These are phyloP conservation scores for Aurelia coerulea DNA, from an alignment of 30 jellyfish, hydroid and myxozoan genomes.

Conservation along the genomic window DNA sequence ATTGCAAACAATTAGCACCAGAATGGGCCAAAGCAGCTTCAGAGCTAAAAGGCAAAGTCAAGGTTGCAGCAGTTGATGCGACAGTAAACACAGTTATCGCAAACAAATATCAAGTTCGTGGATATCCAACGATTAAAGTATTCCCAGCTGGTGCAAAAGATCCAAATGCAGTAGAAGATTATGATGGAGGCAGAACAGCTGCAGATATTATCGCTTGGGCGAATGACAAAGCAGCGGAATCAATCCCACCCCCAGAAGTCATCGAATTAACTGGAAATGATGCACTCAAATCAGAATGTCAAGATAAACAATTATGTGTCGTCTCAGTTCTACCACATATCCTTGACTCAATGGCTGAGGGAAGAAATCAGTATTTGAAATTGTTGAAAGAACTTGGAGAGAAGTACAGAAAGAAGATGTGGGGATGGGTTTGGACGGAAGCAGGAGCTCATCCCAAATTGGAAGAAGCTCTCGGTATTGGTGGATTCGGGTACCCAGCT, in stretches of 20 bases:
- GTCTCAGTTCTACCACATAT: slow-evolving; percentile 88
- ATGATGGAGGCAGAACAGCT: slow-evolving; percentile 97
- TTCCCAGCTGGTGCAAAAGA: slow-evolving; percentile 95
- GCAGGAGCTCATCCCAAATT: slow-evolving; percentile 85
- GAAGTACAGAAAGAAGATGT: slow-evolving; percentile 80
- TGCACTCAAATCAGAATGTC: slow-evolving; percentile 68
- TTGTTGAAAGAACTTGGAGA: slow-evolving; percentile 84
- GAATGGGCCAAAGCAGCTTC: slow-evolving; percentile 98
- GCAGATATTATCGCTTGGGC: slow-evolving; percentile 88
- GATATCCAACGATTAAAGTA: slow-evolving; percentile 90
- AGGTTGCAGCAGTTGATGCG: slow-evolving; percentile 92
- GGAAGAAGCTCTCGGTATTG: slow-evolving; percentile 87
- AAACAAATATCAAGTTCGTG: slow-evolving; percentile 74
- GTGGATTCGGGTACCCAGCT: slow-evolving; percentile 99
- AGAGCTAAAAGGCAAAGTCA: slow-evolving; percentile 91
- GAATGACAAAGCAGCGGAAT: slow-evolving; percentile 54
- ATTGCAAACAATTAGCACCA: slow-evolving; percentile 93
- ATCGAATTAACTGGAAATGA: slow-evolving; percentile 63
- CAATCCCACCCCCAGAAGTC: slow-evolving; percentile 91
- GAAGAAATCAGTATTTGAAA: slow-evolving; percentile 66
- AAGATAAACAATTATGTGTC: slow-evolving; percentile 88
- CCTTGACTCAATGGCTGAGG: slow-evolving; percentile 89
- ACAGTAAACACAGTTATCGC: slow-evolving; percentile 83
- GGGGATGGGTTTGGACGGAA: slow-evolving; percentile 99
- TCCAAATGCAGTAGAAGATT: slow-evolving; percentile 71